phyloP scores from a whole-genome alignment of 2,797 vertebrate genomes.

The Tamandua tetradactyla region DNA sequence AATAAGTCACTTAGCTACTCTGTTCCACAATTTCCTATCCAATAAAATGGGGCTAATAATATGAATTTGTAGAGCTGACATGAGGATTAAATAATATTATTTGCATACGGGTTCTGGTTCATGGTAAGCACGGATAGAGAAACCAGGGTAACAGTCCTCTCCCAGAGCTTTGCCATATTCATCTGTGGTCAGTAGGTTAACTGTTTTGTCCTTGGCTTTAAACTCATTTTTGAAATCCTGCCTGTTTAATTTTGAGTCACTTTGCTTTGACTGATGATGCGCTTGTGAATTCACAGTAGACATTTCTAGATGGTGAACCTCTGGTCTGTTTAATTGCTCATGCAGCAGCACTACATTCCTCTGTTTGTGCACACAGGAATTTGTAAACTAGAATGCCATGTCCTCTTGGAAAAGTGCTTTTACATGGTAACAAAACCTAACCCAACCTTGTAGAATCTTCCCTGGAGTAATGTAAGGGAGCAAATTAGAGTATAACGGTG shows the following conservation, averaged over 20 bases:
- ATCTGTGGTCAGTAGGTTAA: neutral
- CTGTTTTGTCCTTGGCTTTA: neutral
- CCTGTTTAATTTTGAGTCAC: neutral
- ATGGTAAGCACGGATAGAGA: neutral
- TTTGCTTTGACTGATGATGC: neutral
- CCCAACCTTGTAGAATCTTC: neutral
- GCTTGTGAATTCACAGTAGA: neutral
- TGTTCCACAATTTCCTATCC: neutral
- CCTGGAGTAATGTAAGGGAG: neutral
- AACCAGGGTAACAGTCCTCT: neutral
- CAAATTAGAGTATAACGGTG: constrained; percentile 1
- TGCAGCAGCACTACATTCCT: neutral
- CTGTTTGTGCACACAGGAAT: neutral
- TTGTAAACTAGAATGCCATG: neutral
- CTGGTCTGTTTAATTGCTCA: neutral
- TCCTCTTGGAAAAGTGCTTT: constrained; percentile 11
- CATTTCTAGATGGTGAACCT: neutral
- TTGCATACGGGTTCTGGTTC: neutral
- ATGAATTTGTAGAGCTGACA: neutral
- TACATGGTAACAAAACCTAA: neutral
- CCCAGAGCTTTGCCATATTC: neutral
- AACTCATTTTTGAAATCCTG: neutral
- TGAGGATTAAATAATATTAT: neutral
- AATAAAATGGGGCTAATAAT: neutral
- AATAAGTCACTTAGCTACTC: neutral